Evolutionary conservation across 2,113 vertebrate genomes (phyloP).

Genomic region (Crocuta crocuta): DNA sequence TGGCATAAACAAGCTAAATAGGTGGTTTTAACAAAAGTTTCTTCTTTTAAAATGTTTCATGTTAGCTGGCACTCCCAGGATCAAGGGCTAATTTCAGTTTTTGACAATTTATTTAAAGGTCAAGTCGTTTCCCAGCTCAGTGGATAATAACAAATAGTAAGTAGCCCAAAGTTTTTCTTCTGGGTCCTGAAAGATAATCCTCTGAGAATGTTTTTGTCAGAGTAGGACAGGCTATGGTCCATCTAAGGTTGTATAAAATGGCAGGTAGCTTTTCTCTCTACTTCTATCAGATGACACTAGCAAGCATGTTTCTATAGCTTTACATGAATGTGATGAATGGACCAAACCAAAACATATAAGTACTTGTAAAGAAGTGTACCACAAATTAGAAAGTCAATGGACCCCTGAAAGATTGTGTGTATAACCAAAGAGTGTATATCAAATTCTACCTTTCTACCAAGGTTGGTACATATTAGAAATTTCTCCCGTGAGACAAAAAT

Average conservation of each 20-base stretch:
- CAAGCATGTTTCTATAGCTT: neutral
- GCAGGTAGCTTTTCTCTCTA: neutral
- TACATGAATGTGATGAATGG: neutral
- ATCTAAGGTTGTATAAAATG: neutral
- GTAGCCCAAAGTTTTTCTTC: neutral
- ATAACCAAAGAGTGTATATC: neutral
- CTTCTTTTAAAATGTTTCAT: constrained; percentile 9
- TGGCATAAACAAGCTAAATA: neutral
- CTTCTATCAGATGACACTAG: neutral
- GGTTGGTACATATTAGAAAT: neutral
- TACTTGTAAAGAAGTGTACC: neutral
- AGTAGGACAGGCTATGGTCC: neutral
- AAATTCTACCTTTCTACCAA: neutral
- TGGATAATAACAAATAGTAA: constrained; percentile 1
- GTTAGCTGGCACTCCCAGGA: neutral
- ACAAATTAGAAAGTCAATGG: neutral
- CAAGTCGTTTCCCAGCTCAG: neutral
- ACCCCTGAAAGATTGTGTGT: neutral
- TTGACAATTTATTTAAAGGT: constrained; percentile 1
- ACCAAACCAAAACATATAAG: neutral
- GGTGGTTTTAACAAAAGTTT: neutral
- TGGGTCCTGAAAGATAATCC: neutral
- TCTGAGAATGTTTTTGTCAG: neutral
- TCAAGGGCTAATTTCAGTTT: neutral
- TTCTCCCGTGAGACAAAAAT: neutral